Conservation (phyloP, 2,113 vertebrate genomes). For the Scolopax mira region DNA sequence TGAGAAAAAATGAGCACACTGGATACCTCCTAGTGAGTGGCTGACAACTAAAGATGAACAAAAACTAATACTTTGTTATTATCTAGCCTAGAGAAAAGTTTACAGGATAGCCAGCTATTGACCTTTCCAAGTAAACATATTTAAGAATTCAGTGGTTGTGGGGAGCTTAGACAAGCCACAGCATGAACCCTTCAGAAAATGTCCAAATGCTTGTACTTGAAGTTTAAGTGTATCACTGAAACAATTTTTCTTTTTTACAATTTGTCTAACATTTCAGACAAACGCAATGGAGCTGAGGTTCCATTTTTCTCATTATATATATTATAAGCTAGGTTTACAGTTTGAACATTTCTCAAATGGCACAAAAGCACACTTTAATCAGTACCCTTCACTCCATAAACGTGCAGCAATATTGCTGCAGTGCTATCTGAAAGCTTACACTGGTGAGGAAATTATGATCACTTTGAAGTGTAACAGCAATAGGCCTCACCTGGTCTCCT, state of each 20-base stretch:
- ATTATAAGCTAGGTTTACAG: not conserved
- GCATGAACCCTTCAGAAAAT: slow-evolving; percentile 36
- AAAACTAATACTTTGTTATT: slow-evolving; percentile 63
- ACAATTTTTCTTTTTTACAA: slow-evolving; percentile 5
- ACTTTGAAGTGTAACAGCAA: not conserved
- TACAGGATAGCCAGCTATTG: slow-evolving; percentile 50
- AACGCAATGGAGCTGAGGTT: not conserved
- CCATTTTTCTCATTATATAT: not conserved
- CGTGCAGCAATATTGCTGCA: not conserved
- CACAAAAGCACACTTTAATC: not conserved
- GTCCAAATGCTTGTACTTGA: slow-evolving; percentile 29
- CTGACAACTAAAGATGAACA: slow-evolving; percentile 56
- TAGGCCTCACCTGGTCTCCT: not conserved
- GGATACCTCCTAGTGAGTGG: slow-evolving; percentile 20
- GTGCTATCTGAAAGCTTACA: not conserved
- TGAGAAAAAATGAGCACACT: slow-evolving; percentile 7
- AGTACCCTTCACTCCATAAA: not conserved
- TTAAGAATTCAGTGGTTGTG: slow-evolving; percentile 59
- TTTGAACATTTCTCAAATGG: not conserved
- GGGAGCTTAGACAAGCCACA: slow-evolving; percentile 19
- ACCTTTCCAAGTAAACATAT: slow-evolving; percentile 63
- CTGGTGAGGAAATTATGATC: not conserved
- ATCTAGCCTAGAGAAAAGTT: slow-evolving; percentile 59
- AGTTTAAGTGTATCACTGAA: slow-evolving; percentile 30
- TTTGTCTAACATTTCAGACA: slow-evolving; percentile 22